These are phyloP conservation scores for Pentalonia nigronervosa DNA, from an alignment of 1,140 invertebrate genomes.

Conservation along the genomic window DNA sequence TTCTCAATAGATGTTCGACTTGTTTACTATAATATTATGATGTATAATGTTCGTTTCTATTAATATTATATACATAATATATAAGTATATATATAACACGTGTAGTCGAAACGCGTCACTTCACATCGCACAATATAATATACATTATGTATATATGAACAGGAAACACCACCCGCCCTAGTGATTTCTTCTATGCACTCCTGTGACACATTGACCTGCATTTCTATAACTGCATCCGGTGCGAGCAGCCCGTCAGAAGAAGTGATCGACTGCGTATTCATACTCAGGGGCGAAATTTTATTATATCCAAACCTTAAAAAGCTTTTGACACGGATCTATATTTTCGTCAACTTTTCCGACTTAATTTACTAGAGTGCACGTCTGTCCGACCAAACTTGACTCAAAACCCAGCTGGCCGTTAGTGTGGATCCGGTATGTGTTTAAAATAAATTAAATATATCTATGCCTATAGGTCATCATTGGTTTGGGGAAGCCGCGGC, in stretches of 20 bases:
- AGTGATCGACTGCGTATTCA: conserved; percentile 5
- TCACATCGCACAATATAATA: neutral
- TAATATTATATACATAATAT: neutral
- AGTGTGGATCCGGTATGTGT: neutral
- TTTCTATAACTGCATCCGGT: neutral
- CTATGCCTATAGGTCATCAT: neutral
- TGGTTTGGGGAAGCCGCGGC: neutral
- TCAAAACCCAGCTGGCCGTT: neutral
- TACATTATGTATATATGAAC: neutral
- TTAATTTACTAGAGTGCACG: neutral
- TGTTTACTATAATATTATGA: neutral
- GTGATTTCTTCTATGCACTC: neutral
- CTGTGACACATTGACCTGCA: neutral
- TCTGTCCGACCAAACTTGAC: neutral
- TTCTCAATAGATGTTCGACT: neutral
- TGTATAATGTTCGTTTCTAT: neutral
- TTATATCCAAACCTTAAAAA: neutral
- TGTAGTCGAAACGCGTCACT: neutral
- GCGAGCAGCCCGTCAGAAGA: neutral
- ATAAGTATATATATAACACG: no score
- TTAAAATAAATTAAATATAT: neutral
- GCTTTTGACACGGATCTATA: neutral
- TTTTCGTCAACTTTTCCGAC: neutral
- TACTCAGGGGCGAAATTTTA: neutral
- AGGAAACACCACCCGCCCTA: neutral